Evolutionary conservation across 2,113 vertebrate genomes (phyloP).

Genomic region (Atherinomorus stipes): DNA sequence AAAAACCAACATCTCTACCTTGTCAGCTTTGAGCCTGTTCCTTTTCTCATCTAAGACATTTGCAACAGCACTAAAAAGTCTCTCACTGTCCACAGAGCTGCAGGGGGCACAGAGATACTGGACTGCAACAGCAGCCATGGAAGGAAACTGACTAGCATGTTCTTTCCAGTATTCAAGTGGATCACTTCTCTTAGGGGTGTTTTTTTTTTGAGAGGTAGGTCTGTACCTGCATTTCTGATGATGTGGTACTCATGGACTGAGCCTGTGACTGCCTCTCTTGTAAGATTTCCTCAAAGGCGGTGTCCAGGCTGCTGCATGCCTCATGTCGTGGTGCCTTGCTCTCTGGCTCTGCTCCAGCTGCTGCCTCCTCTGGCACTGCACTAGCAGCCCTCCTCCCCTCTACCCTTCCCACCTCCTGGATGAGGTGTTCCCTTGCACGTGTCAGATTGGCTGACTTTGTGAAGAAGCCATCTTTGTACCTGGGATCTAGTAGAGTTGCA

Average conservation of each 20-base stretch:
- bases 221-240: neutral
- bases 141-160: neutral
- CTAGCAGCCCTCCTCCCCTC: neutral
- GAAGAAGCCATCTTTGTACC: neutral
- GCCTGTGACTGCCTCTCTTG: neutral
- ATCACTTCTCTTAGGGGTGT: neutral
- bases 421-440: neutral
- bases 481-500: neutral
- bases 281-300: no score
- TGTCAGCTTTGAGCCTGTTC: neutral
- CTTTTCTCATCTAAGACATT: no score
- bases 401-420: neutral
- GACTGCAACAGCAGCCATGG: neutral
- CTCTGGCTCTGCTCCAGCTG: neutral
- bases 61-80: no score
- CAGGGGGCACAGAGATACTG: neutral
- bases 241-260: neutral
- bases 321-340: neutral
- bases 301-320: no score
- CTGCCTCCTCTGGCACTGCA: neutral
- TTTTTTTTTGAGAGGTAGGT: neutral
- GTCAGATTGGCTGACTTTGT: neutral
- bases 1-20: conserved; percentile 1
- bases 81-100: conserved; percentile 2
- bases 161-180: neutral